Percentiles rank a stretch among this genome's conserved stretches.
phyloP scores from a whole-genome alignment of 2,113 vertebrate species.

The Gobio gobio region DNA sequence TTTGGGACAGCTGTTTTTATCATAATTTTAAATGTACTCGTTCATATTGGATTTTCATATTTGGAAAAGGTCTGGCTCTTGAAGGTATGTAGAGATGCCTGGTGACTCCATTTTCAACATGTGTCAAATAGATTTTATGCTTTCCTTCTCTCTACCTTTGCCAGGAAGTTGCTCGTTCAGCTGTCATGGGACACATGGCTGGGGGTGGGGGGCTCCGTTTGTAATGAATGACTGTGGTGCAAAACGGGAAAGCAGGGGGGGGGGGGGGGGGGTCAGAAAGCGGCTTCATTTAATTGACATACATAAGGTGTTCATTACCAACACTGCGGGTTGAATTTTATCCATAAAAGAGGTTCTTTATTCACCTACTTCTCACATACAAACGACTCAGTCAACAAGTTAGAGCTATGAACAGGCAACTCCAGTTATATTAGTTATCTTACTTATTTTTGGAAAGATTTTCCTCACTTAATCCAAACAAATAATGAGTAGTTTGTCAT shows the following conservation, averaged over 20 bases:
- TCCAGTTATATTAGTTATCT: neutral
- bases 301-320: slow-evolving; percentile 35
- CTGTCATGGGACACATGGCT: slow-evolving; percentile 22
- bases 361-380: slow-evolving; percentile 7
- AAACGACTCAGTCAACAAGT: slow-evolving; percentile 29
- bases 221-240: neutral
- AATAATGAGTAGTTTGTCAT: neutral
- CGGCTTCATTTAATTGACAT: slow-evolving; percentile 29
- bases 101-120: slow-evolving; percentile 11
- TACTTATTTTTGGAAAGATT: neutral
- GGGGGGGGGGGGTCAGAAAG: neutral
- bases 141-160: neutral
- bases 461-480: neutral
- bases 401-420: neutral
- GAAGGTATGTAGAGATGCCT: neutral
- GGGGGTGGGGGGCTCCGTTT: slow-evolving; percentile 9
- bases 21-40: neutral
- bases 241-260: neutral
- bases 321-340: neutral
- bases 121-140: slow-evolving; percentile 3
- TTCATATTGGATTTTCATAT: neutral
- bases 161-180: slow-evolving; percentile 26
- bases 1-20: neutral
- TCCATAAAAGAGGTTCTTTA: slow-evolving; percentile 27
- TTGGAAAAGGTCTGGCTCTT: neutral